Evolutionary conservation across 2,888 invertebrate genomes (phyloP).

Genomic region (Trissolcus brochymenae): DNA sequence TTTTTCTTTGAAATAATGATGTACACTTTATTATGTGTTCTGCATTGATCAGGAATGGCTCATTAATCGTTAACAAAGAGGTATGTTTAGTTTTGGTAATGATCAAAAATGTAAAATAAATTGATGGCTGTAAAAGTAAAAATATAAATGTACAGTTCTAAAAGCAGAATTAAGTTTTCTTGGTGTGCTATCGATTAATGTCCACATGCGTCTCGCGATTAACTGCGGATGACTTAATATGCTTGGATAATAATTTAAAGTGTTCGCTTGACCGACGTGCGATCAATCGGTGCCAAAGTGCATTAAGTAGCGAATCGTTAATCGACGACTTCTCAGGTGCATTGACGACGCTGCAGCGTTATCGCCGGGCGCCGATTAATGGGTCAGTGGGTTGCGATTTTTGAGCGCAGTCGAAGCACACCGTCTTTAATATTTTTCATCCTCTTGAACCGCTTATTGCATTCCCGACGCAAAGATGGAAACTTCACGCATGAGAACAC

Average conservation of each 20-base stretch:
- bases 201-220: conserved; percentile 19
- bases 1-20: too few species aligned
- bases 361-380: conserved; percentile 51
- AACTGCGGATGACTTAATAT: conserved; percentile 40
- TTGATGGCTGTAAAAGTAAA: not conserved
- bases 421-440: conserved; percentile 58
- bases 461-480: conserved; percentile 57
- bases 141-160: not conserved
- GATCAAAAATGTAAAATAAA: too few species aligned
- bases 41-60: too few species aligned
- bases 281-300: conserved; percentile 25
- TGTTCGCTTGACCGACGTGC: conserved; percentile 14
- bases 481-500: conserved; percentile 64
- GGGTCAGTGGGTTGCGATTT: conserved; percentile 65
- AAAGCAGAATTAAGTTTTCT: too few species aligned
- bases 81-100: too few species aligned
- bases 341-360: not conserved
- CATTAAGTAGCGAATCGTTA: conserved; percentile 28
- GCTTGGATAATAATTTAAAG: conserved; percentile 33
- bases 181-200: conserved; percentile 17
- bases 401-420: conserved; percentile 44
- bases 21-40: too few species aligned
- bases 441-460: conserved; percentile 56
- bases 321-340: conserved; percentile 37
- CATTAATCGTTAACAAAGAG: too few species aligned